Conservation (phyloP, 2,888 invertebrate genomes). For the Dysmachus trigonus region DNA sequence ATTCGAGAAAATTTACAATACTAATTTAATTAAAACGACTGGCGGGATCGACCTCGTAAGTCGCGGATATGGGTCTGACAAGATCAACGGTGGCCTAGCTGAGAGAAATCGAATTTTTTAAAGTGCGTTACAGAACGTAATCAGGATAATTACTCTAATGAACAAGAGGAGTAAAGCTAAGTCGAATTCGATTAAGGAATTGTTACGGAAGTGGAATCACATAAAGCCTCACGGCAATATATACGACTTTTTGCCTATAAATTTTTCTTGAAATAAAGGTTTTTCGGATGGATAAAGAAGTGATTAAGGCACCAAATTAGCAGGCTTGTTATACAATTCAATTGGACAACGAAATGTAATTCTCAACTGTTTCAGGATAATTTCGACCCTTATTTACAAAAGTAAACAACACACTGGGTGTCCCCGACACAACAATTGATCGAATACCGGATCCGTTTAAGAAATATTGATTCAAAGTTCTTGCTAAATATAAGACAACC, state of each 20-base stretch:
- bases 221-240: not conserved
- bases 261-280: not conserved
- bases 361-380: not conserved
- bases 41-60: not conserved
- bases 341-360: not conserved
- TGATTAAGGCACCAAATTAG: not conserved
- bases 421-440: not conserved
- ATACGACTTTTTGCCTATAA: not conserved
- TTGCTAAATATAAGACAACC: not conserved
- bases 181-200: not conserved
- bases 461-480: not conserved
- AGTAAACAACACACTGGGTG: not conserved
- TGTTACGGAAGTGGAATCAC: not conserved
- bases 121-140: not conserved
- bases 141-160: not conserved
- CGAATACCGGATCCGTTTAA: not conserved
- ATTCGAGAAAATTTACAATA: not conserved
- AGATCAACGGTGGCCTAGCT: not conserved
- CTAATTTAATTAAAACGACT: not conserved
- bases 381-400: not conserved
- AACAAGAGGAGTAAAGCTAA: not conserved
- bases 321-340: not conserved
- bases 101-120: not conserved
- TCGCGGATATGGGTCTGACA: not conserved
- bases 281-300: not conserved